Percentiles rank a stretch among this genome's conserved stretches.
phyloP scores from a whole-genome alignment of 2,888 invertebrate species.

The Zhengitettix transpicula region DNA sequence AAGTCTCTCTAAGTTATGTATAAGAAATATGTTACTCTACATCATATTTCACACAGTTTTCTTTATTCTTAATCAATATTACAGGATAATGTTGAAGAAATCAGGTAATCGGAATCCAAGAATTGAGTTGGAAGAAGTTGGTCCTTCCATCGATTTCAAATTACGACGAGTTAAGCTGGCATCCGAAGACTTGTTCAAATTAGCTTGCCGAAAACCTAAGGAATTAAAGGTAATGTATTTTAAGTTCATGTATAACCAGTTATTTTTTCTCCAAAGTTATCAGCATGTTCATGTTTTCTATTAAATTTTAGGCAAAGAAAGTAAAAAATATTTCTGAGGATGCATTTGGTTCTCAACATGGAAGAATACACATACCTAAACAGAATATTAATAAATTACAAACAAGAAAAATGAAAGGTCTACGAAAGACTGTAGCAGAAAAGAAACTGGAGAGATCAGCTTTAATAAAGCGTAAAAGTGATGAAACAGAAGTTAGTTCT shows the following conservation, averaged over 20 bases:
- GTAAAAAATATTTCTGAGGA: conserved; percentile 85
- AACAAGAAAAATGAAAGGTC: conserved; percentile 78
- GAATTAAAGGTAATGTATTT: conserved; percentile 39
- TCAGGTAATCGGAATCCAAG: conserved; percentile 78
- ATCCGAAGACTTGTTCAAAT: conserved; percentile 73
- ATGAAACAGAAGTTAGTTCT: background rate
- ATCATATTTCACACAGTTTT: background rate
- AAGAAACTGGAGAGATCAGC: conserved; percentile 7
- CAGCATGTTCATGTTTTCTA: background rate
- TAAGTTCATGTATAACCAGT: too few species aligned
- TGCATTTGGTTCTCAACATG: conserved; percentile 74
- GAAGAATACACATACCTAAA: conserved; percentile 82
- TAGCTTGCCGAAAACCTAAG: conserved; percentile 63
- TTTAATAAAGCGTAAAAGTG: background rate
- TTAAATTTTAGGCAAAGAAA: conserved; percentile 43
- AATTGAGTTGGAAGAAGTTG: conserved; percentile 84
- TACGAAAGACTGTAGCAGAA: conserved; percentile 9
- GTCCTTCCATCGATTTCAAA: conserved; percentile 78
- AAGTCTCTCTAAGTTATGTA: too few species aligned
- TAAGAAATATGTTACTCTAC: too few species aligned
- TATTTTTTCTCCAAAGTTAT: background rate
- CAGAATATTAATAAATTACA: conserved; percentile 75
- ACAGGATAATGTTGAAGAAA: conserved; percentile 72
- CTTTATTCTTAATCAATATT: conserved; percentile 18
- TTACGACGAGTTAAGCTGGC: conserved; percentile 77